Conservation (phyloP, 2,113 vertebrate species). For the Larimichthys polyactis region DNA sequence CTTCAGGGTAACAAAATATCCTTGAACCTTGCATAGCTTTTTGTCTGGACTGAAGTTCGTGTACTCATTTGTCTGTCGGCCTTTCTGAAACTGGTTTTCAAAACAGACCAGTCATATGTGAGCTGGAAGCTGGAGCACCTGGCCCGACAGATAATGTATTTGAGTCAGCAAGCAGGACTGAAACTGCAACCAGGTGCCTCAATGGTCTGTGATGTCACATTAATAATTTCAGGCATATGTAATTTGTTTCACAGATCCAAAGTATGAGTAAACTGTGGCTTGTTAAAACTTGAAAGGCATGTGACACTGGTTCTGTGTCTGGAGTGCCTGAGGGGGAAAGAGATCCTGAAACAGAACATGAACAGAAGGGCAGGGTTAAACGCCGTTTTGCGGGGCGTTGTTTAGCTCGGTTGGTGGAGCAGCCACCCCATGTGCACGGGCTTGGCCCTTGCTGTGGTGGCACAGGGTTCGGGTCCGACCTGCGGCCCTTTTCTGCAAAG, state of each 20-base stretch:
- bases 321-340: neutral
- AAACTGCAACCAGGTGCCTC: neutral
- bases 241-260: neutral
- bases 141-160: conserved; percentile 2
- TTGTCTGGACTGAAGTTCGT: neutral
- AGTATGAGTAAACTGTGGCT: neutral
- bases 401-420: too few species aligned
- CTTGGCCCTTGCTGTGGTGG: too few species aligned
- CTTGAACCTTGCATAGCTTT: neutral
- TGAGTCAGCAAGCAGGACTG: conserved; percentile 44
- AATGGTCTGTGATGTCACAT: neutral
- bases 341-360: neutral
- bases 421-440: too few species aligned
- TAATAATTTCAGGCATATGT: too few species aligned
- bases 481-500: too few species aligned
- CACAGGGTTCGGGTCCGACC: too few species aligned
- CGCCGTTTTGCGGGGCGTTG: neutral
- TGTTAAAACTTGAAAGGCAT: conserved; percentile 43
- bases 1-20: neutral
- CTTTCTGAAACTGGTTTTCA: conserved; percentile 17
- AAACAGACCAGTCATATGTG: conserved; percentile 18
- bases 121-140: conserved; percentile 41
- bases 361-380: neutral
- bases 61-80: neutral
- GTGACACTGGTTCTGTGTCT: neutral